Percentiles rank a stretch among this genome's conserved stretches.
These are phyloP conservation scores for Ceratina calcarata DNA, from an alignment of 1,140 invertebrate genomes.

Conservation along the genomic window DNA sequence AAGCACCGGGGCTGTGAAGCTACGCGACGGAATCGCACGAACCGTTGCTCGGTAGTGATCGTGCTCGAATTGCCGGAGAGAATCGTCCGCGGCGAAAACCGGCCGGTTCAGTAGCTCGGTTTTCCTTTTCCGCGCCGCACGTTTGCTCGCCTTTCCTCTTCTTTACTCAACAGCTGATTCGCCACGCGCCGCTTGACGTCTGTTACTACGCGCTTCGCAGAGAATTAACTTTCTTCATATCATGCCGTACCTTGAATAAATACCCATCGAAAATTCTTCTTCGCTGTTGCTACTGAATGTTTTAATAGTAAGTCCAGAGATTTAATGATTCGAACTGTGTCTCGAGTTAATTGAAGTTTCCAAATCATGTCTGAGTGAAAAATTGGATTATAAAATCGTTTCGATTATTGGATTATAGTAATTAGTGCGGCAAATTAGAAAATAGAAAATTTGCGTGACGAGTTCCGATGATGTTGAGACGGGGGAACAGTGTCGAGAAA, in stretches of 20 bases:
- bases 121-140: not conserved
- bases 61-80: slow-evolving; percentile 22
- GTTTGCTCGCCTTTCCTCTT: not conserved
- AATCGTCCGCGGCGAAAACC: slow-evolving; percentile 1
- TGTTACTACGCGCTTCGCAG: not conserved
- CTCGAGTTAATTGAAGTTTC: too few relatives aligned
- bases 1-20: slow-evolving; percentile 12
- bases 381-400: not conserved
- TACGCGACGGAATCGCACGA: slow-evolving; percentile 27
- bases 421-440: slow-evolving; percentile 1
- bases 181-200: slow-evolving; percentile 21
- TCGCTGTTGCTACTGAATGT: too few relatives aligned
- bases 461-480: slow-evolving; percentile 19
- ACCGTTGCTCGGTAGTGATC: slow-evolving; percentile 6
- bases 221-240: too few relatives aligned
- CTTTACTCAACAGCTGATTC: slow-evolving; percentile 21
- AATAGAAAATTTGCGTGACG: not conserved
- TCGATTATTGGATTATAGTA: not conserved
- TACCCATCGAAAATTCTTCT: too few relatives aligned
- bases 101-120: slow-evolving; percentile 25
- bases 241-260: too few relatives aligned
- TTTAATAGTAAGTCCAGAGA: too few relatives aligned
- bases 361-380: too few relatives aligned
- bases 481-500: not conserved
- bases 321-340: too few relatives aligned